A percentile compares a stretch with the other conserved stretches of the same genome.
Conservation (phyloP, 2,113 vertebrate genomes). For the Rhinoderma darwinii region DNA sequence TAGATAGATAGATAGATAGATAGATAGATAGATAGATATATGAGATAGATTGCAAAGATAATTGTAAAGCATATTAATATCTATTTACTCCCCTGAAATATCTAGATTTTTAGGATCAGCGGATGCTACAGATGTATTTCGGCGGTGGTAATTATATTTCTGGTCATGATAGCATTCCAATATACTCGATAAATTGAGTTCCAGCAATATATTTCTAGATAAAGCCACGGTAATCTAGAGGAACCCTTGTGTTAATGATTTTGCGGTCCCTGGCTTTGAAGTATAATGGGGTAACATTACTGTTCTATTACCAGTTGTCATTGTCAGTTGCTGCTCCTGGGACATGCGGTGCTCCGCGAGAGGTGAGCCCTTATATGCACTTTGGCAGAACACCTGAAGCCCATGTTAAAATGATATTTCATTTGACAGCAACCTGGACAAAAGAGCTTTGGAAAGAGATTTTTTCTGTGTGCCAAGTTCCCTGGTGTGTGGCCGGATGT, state of each 20-base stretch:
- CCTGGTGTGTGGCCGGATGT: constrained; percentile 49
- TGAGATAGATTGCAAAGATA: too few species aligned
- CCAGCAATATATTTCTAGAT: neutral
- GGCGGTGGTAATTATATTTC: too few species aligned
- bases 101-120: too few species aligned
- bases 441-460: constrained; percentile 61
- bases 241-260: neutral
- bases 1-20: constrained; percentile 1
- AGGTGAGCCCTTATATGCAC: constrained; percentile 27
- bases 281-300: neutral
- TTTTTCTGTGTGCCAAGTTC: constrained; percentile 39
- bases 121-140: neutral
- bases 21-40: neutral
- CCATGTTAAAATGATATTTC: constrained; percentile 53
- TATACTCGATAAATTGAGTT: too few species aligned
- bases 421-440: constrained; percentile 51
- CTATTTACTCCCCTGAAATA: too few species aligned
- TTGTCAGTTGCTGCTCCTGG: constrained; percentile 4
- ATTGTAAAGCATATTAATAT: too few species aligned
- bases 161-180: too few species aligned
- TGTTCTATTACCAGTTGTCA: constrained; percentile 22
- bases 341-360: constrained; percentile 3
- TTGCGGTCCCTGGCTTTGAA: neutral
- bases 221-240: neutral
- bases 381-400: constrained; percentile 46